A percentile compares a stretch with the other conserved stretches of the same genome.
Conservation (phyloP, 2,888 invertebrate species). For the Apamea anceps region DNA sequence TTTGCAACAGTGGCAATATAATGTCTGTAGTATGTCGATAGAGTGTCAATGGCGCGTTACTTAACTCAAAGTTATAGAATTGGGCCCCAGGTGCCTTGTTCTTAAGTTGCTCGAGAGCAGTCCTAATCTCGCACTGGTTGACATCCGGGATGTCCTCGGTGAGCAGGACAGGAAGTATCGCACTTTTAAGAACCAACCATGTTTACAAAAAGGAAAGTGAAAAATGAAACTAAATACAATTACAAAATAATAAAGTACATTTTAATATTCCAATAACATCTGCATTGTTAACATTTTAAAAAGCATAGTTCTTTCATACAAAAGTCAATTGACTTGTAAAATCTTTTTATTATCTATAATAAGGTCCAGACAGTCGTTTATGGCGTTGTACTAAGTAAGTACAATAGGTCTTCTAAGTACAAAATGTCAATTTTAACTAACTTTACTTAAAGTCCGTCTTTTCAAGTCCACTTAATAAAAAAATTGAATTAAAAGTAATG, state of each 20-base stretch:
- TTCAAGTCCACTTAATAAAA: slow-evolving; percentile 22
- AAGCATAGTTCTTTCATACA: slow-evolving; percentile 80
- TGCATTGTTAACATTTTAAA: slow-evolving; percentile 79
- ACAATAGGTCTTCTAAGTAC: slow-evolving; percentile 47
- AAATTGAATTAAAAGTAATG: slow-evolving; percentile 10
- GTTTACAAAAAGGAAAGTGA: not conserved
- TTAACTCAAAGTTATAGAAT: too few relatives aligned
- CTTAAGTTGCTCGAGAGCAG: too few relatives aligned
- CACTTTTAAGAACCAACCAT: not conserved
- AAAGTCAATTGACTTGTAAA: slow-evolving; percentile 66
- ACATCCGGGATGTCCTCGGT: too few relatives aligned
- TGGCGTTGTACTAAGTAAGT: slow-evolving; percentile 60
- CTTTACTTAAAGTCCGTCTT: slow-evolving; percentile 28
- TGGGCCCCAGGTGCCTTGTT: too few relatives aligned
- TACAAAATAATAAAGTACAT: slow-evolving; percentile 76
- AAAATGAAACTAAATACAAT: slow-evolving; percentile 58
- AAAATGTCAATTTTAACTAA: slow-evolving; percentile 42
- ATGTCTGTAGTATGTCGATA: too few relatives aligned
- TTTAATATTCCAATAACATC: slow-evolving; percentile 80
- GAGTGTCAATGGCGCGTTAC: too few relatives aligned
- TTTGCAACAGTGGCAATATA: too few relatives aligned
- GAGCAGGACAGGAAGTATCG: not conserved
- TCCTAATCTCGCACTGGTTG: too few relatives aligned
- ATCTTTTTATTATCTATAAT: slow-evolving; percentile 52
- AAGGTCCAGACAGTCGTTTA: slow-evolving; percentile 70